Evolutionary conservation across 2,888 invertebrate genomes (phyloP).

Genomic region (Chrysotoxum bicinctum): DNA sequence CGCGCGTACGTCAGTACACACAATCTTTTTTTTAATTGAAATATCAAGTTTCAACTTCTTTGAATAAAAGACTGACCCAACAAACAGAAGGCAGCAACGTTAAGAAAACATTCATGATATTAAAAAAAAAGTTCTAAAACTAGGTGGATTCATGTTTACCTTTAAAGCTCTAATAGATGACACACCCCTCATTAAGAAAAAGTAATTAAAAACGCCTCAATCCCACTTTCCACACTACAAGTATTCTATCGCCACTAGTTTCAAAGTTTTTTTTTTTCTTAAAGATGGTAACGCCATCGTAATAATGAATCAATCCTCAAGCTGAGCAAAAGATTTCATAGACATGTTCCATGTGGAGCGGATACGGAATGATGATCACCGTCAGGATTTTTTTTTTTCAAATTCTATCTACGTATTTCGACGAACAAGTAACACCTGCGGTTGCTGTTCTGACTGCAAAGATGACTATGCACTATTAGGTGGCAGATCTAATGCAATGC

Average conservation of each 20-base stretch:
- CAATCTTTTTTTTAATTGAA: too few species aligned
- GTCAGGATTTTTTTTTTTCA: constrained; percentile 13
- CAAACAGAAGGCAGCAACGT: too few species aligned
- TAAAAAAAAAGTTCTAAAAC: too few species aligned
- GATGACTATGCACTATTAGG: constrained; percentile 4
- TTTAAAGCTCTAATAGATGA: too few species aligned
- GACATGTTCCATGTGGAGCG: constrained; percentile 58
- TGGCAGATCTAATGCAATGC: constrained; percentile 37
- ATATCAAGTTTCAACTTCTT: too few species aligned
- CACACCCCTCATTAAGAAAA: background rate
- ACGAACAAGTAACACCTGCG: constrained; percentile 32
- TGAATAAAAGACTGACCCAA: too few species aligned
- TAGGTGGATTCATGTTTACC: too few species aligned
- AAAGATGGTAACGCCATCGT: background rate
- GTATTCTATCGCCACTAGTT: background rate
- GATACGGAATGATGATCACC: constrained; percentile 67
- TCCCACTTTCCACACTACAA: background rate
- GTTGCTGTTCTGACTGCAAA: background rate
- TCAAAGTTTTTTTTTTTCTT: background rate
- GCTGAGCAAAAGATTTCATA: constrained; percentile 38
- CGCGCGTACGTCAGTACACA: too few species aligned
- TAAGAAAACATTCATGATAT: too few species aligned
- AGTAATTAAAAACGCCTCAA: background rate
- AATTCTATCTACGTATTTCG: background rate
- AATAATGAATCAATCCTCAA: constrained; percentile 41